Evolutionary conservation across 2,888 invertebrate genomes (phyloP).

Genomic region (Baccha elongata): DNA sequence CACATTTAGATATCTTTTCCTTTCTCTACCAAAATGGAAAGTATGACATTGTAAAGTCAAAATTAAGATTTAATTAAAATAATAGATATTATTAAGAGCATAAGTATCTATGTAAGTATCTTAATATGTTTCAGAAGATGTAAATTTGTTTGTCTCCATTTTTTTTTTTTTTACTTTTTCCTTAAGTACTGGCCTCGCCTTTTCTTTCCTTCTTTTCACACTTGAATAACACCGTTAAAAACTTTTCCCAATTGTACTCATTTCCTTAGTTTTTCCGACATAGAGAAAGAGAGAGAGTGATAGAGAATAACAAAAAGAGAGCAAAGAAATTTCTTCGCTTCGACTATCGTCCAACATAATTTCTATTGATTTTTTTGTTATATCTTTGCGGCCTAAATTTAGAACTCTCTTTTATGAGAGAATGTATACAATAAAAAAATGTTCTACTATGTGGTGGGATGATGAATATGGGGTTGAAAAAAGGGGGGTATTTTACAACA

Average conservation of each 20-base stretch:
- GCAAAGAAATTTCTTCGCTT: slow-evolving; percentile 42
- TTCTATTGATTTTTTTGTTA: slow-evolving; percentile 65
- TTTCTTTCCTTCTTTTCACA: not conserved
- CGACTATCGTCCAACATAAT: slow-evolving; percentile 25
- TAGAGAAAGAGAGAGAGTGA: slow-evolving; percentile 15
- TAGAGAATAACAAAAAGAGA: slow-evolving; percentile 6
- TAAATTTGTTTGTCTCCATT: not conserved
- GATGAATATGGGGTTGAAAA: not conserved
- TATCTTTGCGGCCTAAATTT: slow-evolving; percentile 64
- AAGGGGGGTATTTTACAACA: not conserved
- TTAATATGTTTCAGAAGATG: not conserved
- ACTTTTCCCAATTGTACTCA: slow-evolving; percentile 13
- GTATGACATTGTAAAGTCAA: slow-evolving; percentile 41
- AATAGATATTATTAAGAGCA: slow-evolving; percentile 13
- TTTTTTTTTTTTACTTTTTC: not conserved
- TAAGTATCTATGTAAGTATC: not conserved
- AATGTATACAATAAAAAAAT: not conserved
- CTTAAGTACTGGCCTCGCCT: slow-evolving; percentile 3
- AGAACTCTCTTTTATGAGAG: slow-evolving; percentile 53
- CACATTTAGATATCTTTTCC: not conserved
- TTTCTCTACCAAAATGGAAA: slow-evolving; percentile 34
- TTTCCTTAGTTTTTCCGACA: slow-evolving; percentile 37
- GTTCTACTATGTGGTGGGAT: not conserved
- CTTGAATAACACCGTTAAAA: not conserved
- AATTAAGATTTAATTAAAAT: slow-evolving; percentile 51